Base-by-base conservation (phyloP, 2,797 vertebrate species). In the Cuculus canorus region DNA sequence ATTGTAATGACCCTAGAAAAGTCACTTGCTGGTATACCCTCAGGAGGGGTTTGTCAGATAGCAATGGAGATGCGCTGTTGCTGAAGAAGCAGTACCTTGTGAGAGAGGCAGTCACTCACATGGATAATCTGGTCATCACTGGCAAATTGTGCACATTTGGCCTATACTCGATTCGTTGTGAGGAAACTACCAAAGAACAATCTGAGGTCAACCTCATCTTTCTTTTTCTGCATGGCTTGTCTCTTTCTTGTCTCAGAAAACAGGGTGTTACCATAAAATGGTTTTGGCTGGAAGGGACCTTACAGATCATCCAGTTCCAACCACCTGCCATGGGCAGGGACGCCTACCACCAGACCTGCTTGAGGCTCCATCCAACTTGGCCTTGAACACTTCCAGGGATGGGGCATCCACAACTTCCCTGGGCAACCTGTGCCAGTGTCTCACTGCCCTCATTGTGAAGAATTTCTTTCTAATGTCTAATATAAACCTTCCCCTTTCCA, bases 81-180 rank as follows among this genome's bases (percentile, higher is more conserved):
- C 23, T 47, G 72, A 73, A 70, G 71, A 5, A 78, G 47, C 53
- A 71, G 14, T 27, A 17, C 25, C 16, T 50, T 77, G 17, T 23
- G 59, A 21, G 64, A 64, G 33, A 59, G 22, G 27, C 11, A 33
- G 23, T 28, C 19, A 15, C 16, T 30, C 28, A 6, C 25, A 32
- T 23, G 27, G 47, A 35, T 48, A 33, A 60, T 35, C 35, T 8
- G 9, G 37, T 47, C 0, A 0, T 86, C 16, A 17, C 41, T 39
- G 30, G 11, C 17, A 37, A 66, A 50, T 61, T 24, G 17, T n/a
- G 32, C 13, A 8, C 5, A 25, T 50, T 9, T 4, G 68, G 32
- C 25, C 23, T 68, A 5, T 52, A 25, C 41, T 45, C 35, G 25
- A 2, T 50, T 39, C 0, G 0, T 64, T 73, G 39, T 33, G 45